A percentile compares a stretch with the other conserved stretches of the same genome.
Conservation (phyloP, 2,888 invertebrate genomes). For the Macaria liturata region DNA sequence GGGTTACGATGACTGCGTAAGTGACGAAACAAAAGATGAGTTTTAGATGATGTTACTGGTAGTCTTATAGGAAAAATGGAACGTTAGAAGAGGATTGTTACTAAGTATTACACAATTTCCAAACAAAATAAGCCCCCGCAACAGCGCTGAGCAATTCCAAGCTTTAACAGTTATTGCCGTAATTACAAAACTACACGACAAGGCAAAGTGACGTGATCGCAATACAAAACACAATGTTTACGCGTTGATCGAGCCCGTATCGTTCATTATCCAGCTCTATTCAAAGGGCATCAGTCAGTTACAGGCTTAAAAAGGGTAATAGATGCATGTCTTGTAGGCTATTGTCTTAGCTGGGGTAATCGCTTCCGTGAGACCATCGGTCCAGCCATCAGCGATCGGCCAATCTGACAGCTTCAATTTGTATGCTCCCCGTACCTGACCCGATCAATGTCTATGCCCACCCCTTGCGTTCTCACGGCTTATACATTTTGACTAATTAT, state of each 20-base stretch:
- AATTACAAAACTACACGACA: conserved; percentile 37
- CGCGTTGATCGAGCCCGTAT: conserved; percentile 33
- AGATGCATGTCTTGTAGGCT: conserved; percentile 78
- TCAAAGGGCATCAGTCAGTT: conserved; percentile 64
- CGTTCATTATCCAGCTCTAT: conserved; percentile 53
- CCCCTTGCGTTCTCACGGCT: conserved; percentile 74
- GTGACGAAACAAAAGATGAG: too few species aligned
- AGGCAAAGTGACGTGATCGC: conserved; percentile 31
- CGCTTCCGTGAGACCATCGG: conserved; percentile 77
- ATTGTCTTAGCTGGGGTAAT: conserved; percentile 75
- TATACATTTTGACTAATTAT: conserved; percentile 69
- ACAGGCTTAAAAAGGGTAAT: conserved; percentile 72
- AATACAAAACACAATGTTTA: conserved; percentile 38
- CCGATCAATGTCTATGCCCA: conserved; percentile 36
- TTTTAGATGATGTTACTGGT: too few species aligned
- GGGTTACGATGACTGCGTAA: too few species aligned
- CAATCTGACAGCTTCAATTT: conserved; percentile 68
- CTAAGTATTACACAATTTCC: too few species aligned
- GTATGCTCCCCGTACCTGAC: conserved; percentile 64
- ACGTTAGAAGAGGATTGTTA: too few species aligned
- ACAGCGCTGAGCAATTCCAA: conserved; percentile 20
- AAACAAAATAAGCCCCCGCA: conserved; percentile 10
- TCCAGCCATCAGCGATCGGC: conserved; percentile 52
- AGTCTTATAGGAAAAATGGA: too few species aligned
- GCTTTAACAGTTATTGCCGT: conserved; percentile 36